phyloP scores from a whole-genome alignment of 2,113 vertebrate species.

The Cyanoramphus novaezelandiae region DNA sequence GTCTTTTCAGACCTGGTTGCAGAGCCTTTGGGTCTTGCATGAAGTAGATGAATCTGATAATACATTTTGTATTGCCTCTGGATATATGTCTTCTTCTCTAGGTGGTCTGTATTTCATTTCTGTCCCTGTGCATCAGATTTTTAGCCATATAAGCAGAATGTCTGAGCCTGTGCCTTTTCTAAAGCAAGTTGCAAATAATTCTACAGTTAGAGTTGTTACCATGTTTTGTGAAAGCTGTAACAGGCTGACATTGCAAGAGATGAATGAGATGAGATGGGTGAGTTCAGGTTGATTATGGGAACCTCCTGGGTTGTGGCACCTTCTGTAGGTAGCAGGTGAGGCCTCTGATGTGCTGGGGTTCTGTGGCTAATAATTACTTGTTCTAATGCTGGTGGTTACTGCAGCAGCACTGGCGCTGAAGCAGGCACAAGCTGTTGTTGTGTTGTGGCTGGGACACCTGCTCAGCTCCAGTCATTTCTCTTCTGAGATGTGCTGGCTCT shows the following conservation, averaged over 20 bases:
- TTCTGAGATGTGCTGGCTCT: conserved; percentile 31
- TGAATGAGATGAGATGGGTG: background rate
- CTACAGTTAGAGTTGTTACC: background rate
- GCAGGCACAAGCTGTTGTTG: background rate
- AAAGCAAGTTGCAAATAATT: background rate
- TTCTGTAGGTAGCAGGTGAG: background rate
- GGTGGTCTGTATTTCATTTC: background rate
- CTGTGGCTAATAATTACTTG: background rate
- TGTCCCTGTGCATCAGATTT: background rate
- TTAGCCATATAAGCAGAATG: background rate
- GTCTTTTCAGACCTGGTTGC: background rate
- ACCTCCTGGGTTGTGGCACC: background rate
- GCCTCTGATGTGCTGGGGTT: background rate
- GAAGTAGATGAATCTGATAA: background rate
- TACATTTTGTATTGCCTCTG: background rate
- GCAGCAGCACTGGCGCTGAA: background rate
- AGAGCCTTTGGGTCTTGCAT: background rate
- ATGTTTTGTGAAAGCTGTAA: background rate
- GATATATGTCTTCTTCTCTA: background rate
- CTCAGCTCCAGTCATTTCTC: background rate
- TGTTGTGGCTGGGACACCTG: background rate
- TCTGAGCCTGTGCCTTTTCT: background rate
- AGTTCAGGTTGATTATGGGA: background rate
- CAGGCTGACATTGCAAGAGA: background rate
- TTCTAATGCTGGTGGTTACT: background rate